Evolutionary conservation across 2,113 vertebrate species (phyloP).

Genomic region (Melospiza melodia): DNA sequence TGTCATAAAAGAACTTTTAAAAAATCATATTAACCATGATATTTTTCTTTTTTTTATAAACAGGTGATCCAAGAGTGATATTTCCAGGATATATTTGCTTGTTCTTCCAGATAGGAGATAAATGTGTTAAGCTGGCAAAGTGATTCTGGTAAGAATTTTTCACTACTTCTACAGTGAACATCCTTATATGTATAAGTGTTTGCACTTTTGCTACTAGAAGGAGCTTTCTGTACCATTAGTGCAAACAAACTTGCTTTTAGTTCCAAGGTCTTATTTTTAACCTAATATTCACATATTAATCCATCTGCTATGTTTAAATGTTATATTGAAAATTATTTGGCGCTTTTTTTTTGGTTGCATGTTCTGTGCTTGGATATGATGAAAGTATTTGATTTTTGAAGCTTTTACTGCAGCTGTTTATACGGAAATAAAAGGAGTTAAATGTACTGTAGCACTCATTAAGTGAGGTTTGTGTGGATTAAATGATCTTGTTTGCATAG

Average conservation of each 20-base stretch:
- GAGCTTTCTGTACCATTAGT: background rate
- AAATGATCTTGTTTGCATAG: background rate
- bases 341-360: background rate
- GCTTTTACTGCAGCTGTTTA: background rate
- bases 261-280: background rate
- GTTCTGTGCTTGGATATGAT: background rate
- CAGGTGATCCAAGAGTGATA: background rate
- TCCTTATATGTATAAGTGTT: background rate
- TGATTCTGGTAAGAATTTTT: slow-evolving; percentile 54
- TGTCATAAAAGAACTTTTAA: background rate
- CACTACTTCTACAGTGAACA: background rate
- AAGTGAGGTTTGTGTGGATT: background rate
- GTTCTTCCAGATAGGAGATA: slow-evolving; percentile 3
- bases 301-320: background rate
- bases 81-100: background rate
- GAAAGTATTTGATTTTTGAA: background rate
- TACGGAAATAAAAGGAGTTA: background rate
- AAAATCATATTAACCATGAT: background rate
- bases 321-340: background rate
- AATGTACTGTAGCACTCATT: background rate
- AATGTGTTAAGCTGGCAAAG: slow-evolving; percentile 43
- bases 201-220: background rate
- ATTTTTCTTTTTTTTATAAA: background rate
- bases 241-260: background rate
- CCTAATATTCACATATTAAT: background rate